These are phyloP conservation scores for Drosophila maculinotata DNA, from an alignment of 2,888 invertebrate species.

Conservation along the genomic window DNA sequence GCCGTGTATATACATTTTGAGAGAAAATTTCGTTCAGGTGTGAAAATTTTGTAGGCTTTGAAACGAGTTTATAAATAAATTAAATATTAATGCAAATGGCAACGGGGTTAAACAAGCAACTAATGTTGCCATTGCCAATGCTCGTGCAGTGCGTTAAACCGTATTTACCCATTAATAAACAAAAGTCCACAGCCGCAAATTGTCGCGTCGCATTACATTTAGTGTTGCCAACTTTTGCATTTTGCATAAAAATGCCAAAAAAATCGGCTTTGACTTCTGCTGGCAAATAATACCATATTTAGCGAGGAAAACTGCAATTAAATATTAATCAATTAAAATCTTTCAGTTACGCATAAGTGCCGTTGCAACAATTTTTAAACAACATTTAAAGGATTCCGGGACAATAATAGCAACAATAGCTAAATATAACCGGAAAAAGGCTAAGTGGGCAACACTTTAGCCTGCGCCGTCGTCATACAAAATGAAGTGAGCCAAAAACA, in stretches of 20 bases:
- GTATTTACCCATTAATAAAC: constrained; percentile 31
- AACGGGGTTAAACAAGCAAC: background rate
- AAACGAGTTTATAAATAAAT: constrained; percentile 20
- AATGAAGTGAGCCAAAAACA: constrained; percentile 70
- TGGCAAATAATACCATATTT: background rate
- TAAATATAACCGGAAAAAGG: constrained; percentile 55
- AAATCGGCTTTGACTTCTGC: constrained; percentile 1
- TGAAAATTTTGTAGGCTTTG: constrained; percentile 54
- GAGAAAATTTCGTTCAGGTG: constrained; percentile 70
- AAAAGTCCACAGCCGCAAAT: constrained; percentile 51
- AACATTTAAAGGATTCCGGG: constrained; percentile 40
- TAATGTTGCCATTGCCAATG: background rate
- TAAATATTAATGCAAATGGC: constrained; percentile 12
- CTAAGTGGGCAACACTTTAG: constrained; percentile 63
- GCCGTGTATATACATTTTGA: constrained; percentile 70
- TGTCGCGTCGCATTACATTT: constrained; percentile 72
- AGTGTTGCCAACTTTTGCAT: constrained; percentile 64
- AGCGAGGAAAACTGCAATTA: background rate
- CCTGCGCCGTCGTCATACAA: constrained; percentile 66
- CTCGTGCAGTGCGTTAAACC: constrained; percentile 26
- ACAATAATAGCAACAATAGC: constrained; percentile 39
- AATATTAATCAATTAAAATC: constrained; percentile 5
- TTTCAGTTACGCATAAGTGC: constrained; percentile 25
- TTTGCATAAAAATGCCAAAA: constrained; percentile 36
- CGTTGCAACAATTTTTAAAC: constrained; percentile 22